These are phyloP conservation scores for Pseudomugil gertrudae DNA, from an alignment of 2,797 vertebrate genomes.

Conservation along the genomic window DNA sequence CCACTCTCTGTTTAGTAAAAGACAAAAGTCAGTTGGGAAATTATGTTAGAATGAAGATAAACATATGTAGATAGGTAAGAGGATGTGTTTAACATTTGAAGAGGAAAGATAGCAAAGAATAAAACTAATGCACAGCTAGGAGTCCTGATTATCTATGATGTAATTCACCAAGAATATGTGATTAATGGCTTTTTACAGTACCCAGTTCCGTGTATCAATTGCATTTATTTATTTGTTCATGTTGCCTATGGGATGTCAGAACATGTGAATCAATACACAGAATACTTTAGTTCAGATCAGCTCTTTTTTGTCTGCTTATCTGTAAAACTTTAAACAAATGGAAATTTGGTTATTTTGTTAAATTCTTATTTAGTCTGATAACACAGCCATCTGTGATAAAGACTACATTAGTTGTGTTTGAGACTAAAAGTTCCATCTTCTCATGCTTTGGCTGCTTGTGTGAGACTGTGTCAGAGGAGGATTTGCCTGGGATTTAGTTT, in stretches of 20 bases:
- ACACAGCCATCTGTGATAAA: not conserved
- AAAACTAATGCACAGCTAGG: slow-evolving; percentile 2
- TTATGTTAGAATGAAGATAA: not conserved
- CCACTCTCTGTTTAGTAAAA: not conserved
- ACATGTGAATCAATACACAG: not conserved
- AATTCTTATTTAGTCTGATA: not conserved
- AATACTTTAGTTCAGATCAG: not conserved
- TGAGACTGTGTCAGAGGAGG: not conserved
- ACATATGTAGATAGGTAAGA: not conserved
- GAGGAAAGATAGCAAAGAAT: not conserved
- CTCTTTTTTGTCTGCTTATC: not conserved
- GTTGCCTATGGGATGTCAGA: not conserved
- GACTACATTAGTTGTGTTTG: not conserved
- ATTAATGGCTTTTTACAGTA: not conserved
- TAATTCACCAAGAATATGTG: not conserved
- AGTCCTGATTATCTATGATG: not conserved
- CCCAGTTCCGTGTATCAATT: not conserved
- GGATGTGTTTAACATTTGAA: not conserved
- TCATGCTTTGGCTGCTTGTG: not conserved
- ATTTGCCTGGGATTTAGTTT: slow-evolving; percentile 15
- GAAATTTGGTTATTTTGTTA: not conserved
- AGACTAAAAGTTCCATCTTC: not conserved
- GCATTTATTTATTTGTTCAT: not conserved
- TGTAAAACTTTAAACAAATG: not conserved
- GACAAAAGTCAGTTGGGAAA: not conserved